A percentile compares a stretch with the other conserved stretches of the same genome.
Evolutionary conservation across 2,888 invertebrate genomes (phyloP).

Genomic region (Metallyticus violacea): DNA sequence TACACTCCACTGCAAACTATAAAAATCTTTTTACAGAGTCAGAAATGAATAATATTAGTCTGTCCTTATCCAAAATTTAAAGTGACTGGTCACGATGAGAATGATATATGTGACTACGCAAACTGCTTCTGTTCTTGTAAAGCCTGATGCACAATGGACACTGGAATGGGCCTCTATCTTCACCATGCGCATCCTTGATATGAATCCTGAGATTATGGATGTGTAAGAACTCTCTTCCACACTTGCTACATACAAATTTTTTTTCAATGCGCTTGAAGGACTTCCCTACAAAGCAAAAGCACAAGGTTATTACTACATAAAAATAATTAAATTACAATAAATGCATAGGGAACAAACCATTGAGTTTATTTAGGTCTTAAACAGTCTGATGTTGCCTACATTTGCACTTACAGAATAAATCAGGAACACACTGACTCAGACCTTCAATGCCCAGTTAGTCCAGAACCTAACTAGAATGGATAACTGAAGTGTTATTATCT

Average conservation of each 20-base stretch:
- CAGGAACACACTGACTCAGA: too few relatives aligned
- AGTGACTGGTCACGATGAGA: background rate
- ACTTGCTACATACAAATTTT: background rate
- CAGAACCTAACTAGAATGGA: too few relatives aligned
- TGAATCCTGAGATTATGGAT: conserved; percentile 6
- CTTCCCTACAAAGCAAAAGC: background rate
- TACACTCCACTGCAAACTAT: too few relatives aligned
- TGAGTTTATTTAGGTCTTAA: too few relatives aligned
- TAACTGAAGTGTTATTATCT: too few relatives aligned
- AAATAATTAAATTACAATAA: too few relatives aligned
- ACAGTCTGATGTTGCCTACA: too few relatives aligned
- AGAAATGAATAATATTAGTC: too few relatives aligned
- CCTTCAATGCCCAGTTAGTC: too few relatives aligned
- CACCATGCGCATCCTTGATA: background rate
- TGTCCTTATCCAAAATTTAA: background rate
- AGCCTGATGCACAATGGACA: background rate
- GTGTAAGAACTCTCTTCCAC: background rate
- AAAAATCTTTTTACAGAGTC: too few relatives aligned
- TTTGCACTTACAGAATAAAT: too few relatives aligned
- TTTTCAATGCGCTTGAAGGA: background rate
- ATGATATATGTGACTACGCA: conserved; percentile 1
- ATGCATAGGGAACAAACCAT: too few relatives aligned
- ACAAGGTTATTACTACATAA: background rate
- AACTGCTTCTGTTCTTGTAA: background rate
- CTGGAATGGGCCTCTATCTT: background rate